Conservation (phyloP, 2,113 vertebrate genomes). For the Rhinopithecus roxellana region DNA sequence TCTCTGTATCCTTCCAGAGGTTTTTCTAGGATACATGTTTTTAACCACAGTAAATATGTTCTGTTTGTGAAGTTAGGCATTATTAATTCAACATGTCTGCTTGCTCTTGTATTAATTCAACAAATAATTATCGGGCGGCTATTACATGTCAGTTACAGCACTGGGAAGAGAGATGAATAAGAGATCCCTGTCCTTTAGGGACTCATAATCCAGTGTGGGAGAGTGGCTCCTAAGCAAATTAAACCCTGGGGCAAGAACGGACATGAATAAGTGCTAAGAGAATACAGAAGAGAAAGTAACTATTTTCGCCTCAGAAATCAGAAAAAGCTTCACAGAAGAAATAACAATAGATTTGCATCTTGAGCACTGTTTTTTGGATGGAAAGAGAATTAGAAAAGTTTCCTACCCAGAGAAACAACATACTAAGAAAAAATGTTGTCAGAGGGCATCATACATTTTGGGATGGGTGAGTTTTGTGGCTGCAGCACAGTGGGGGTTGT, state of each 20-base stretch:
- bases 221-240: neutral
- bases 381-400: neutral
- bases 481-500: rapidly evolving
- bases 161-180: neutral
- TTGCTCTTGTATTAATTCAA: slow-evolving; percentile 5
- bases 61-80: neutral
- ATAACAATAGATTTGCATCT: neutral
- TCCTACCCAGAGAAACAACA: neutral
- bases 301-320: neutral
- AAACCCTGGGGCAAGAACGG: neutral
- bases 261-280: rapidly evolving
- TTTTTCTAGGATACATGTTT: slow-evolving; percentile 15
- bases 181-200: neutral
- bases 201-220: neutral
- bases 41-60: slow-evolving; percentile 21
- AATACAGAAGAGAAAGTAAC: neutral
- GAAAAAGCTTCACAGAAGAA: neutral
- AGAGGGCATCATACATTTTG: neutral
- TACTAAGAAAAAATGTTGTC: neutral
- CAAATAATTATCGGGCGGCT: neutral
- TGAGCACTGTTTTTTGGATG: neutral
- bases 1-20: neutral
- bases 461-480: too few species aligned
- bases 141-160: neutral
- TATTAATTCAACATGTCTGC: slow-evolving; percentile 7